Percentiles rank a stretch among this genome's conserved stretches.
phyloP scores from a whole-genome alignment of 2,888 invertebrate genomes.

The Brachylomia viminalis region DNA sequence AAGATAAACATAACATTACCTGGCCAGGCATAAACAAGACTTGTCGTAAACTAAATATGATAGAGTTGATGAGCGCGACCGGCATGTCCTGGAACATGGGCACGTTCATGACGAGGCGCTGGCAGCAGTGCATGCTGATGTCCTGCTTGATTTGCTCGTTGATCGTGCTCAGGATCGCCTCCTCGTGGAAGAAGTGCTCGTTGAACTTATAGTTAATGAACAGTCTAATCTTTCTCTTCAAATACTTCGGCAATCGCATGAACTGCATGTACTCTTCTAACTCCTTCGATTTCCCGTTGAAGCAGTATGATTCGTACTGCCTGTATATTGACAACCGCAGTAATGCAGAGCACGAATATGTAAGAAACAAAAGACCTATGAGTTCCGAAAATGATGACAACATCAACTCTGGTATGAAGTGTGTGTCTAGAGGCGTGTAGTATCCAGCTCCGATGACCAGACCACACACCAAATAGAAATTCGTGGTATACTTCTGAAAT shows the following conservation, averaged over 20 bases:
- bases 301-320: constrained; percentile 72
- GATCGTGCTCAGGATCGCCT: constrained; percentile 76
- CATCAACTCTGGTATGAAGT: constrained; percentile 71
- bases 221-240: constrained; percentile 76
- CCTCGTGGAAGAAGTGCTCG: constrained; percentile 79
- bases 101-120: constrained; percentile 88
- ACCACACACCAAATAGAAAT: constrained; percentile 74
- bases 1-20: constrained; percentile 64
- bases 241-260: constrained; percentile 72
- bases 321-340: constrained; percentile 75
- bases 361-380: constrained; percentile 74
- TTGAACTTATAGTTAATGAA: constrained; percentile 80
- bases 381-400: constrained; percentile 71
- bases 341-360: constrained; percentile 72
- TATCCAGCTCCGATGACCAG: constrained; percentile 77
- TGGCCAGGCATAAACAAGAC: constrained; percentile 91
- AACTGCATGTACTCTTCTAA: constrained; percentile 75
- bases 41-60: constrained; percentile 87
- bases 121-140: constrained; percentile 90
- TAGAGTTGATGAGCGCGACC: constrained; percentile 84
- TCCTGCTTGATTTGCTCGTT: constrained; percentile 88
- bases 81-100: constrained; percentile 89
- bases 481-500: constrained; percentile 75
- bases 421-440: constrained; percentile 68
- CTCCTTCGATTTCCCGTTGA: constrained; percentile 74